Conservation (phyloP, 2,113 vertebrate genomes). For the Percina caprodes region DNA sequence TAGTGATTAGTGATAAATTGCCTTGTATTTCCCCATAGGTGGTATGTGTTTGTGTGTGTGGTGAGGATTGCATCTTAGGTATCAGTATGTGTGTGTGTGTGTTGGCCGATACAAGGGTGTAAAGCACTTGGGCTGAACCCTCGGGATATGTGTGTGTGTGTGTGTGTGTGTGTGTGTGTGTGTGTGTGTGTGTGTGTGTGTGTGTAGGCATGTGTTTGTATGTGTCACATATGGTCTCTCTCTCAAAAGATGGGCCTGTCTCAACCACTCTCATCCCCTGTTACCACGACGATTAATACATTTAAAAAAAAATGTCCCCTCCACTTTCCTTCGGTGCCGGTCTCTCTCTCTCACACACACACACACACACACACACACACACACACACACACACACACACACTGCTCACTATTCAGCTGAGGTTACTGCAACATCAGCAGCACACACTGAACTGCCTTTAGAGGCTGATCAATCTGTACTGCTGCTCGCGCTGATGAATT, state of each 20-base stretch:
- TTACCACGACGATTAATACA: constrained; percentile 85
- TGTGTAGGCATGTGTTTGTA: constrained; percentile 31
- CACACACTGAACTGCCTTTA: constrained; percentile 81
- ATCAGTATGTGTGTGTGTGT: constrained; percentile 20
- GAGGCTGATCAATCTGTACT: constrained; percentile 89
- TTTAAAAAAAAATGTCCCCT: constrained; percentile 88
- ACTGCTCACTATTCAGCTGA: constrained; percentile 81
- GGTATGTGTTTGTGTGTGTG: constrained; percentile 52
- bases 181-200: constrained; percentile 49
- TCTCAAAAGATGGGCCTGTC: constrained; percentile 80
- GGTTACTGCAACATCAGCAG: constrained; percentile 85
- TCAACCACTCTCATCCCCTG: constrained; percentile 76
- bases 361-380: constrained; percentile 46
- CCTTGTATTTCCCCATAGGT: constrained; percentile 75
- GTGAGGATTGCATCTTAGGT: constrained; percentile 40
- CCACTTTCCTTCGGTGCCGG: constrained; percentile 78
- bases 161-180: constrained; percentile 47
- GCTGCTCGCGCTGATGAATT: constrained; percentile 89
- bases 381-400: constrained; percentile 53
- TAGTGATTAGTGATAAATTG: constrained; percentile 80
- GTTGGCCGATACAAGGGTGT: constrained; percentile 47
- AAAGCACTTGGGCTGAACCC: constrained; percentile 68
- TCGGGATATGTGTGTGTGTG: constrained; percentile 53
- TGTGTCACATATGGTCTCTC: constrained; percentile 62
- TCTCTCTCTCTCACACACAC: background rate